Evolutionary conservation across 92 coral and sea anemone species (phyloP).

Genomic region (Pocillopora meandrina): DNA sequence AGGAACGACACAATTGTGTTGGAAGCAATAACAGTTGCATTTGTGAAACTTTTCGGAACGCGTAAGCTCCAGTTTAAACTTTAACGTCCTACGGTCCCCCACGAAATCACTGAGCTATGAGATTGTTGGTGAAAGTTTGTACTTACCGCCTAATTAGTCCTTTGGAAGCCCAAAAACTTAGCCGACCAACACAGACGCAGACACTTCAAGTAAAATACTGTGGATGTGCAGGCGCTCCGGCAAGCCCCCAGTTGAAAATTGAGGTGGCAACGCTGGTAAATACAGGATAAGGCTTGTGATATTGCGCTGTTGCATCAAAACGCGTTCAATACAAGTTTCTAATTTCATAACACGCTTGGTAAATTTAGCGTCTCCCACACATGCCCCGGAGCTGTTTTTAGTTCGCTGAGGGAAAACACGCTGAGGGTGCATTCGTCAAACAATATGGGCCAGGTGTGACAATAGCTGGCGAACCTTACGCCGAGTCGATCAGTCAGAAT

Average conservation of each 20-base stretch:
- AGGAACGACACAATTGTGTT: background rate
- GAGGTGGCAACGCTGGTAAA: slow-evolving; percentile 5
- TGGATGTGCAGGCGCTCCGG: background rate
- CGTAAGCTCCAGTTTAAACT: background rate
- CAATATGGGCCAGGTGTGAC: slow-evolving; percentile 13
- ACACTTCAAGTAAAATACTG: too few relatives aligned
- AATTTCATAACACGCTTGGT: slow-evolving; percentile 27
- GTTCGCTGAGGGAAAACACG: slow-evolving; percentile 19
- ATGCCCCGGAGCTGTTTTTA: slow-evolving; percentile 30
- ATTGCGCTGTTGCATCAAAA: slow-evolving; percentile 11
- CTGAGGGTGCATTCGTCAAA: too few relatives aligned
- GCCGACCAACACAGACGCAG: too few relatives aligned
- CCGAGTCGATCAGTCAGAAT: background rate
- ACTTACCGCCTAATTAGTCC: slow-evolving; percentile 11
- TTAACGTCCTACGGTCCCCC: background rate
- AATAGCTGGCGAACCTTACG: background rate
- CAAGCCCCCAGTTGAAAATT: background rate
- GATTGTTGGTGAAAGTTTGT: background rate
- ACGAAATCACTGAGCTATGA: slow-evolving; percentile 7
- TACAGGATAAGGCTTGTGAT: background rate
- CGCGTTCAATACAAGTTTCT: slow-evolving; percentile 31
- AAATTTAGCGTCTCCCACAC: slow-evolving; percentile 15
- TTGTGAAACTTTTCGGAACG: background rate
- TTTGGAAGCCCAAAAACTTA: background rate
- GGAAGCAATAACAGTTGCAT: background rate